Evolutionary conservation across 2,888 invertebrate species (phyloP).

Genomic region (Diaprepes abbreviatus): DNA sequence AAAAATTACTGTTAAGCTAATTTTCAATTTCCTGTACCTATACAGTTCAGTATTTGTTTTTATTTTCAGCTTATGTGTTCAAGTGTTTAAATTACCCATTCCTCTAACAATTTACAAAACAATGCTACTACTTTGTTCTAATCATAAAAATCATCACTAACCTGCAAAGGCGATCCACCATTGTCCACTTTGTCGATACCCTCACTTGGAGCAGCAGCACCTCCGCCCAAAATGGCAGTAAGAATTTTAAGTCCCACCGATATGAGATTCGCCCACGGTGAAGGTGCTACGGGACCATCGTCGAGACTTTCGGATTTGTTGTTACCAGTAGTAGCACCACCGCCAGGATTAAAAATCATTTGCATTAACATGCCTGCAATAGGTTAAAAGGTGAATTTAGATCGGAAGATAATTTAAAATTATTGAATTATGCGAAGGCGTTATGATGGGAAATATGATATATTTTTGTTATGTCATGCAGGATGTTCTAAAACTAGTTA

Average conservation of each 20-base stretch:
- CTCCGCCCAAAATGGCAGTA: slow-evolving; percentile 85
- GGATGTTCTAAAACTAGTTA: too few relatives aligned
- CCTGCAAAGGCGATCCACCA: slow-evolving; percentile 88
- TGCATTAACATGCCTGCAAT: slow-evolving; percentile 83
- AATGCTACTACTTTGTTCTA: too few relatives aligned
- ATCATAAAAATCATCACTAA: slow-evolving; percentile 68
- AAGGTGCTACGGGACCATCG: slow-evolving; percentile 75
- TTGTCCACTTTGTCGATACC: slow-evolving; percentile 94
- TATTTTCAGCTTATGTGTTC: too few relatives aligned
- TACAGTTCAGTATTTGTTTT: too few relatives aligned
- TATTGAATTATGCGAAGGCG: not conserved
- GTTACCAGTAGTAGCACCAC: slow-evolving; percentile 74
- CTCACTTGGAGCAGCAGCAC: slow-evolving; percentile 78
- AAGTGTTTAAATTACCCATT: too few relatives aligned
- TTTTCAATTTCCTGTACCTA: too few relatives aligned
- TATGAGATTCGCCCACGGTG: slow-evolving; percentile 90
- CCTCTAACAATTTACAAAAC: too few relatives aligned
- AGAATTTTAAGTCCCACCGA: slow-evolving; percentile 86
- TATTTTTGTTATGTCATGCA: too few relatives aligned
- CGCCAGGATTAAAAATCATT: slow-evolving; percentile 83
- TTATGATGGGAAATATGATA: not conserved
- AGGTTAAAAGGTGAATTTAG: not conserved
- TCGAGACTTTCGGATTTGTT: slow-evolving; percentile 85
- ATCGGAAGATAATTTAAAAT: not conserved
- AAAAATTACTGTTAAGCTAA: too few relatives aligned